Evolutionary conservation across 92 coral and sea anemone species (phyloP).

Genomic region (Phenganax marumi): DNA sequence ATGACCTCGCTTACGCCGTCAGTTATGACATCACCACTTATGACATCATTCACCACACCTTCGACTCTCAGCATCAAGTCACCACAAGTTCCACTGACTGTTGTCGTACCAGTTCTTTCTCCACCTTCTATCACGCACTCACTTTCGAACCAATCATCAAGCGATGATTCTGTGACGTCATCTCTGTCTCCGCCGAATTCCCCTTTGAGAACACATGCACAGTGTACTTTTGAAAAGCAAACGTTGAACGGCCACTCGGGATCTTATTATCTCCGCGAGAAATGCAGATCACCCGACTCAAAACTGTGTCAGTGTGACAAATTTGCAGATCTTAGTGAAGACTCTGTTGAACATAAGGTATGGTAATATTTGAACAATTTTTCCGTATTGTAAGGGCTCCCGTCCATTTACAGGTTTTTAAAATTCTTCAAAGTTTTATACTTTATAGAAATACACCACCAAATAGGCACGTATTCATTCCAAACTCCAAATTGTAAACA

Average conservation of each 20-base stretch:
- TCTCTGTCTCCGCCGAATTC: constrained; percentile 10
- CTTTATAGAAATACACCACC: too few species aligned
- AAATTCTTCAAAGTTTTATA: too few species aligned
- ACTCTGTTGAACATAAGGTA: constrained; percentile 12
- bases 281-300: neutral
- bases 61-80: neutral
- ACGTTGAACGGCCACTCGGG: neutral
- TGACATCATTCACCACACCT: neutral
- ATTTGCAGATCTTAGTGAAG: neutral
- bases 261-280: neutral
- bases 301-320: neutral
- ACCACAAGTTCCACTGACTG: constrained; percentile 26
- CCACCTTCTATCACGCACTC: neutral
- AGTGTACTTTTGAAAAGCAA: neutral
- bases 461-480: neutral
- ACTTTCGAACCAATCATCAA: constrained; percentile 23
- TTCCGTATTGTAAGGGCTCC: too few species aligned
- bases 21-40: neutral
- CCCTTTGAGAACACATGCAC: neutral
- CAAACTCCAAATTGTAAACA: neutral
- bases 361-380: neutral
- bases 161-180: constrained; percentile 29
- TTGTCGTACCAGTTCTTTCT: constrained; percentile 1
- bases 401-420: too few species aligned
- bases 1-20: neutral